Evolutionary conservation across 2,113 vertebrate genomes (phyloP).

Genomic region (Mandrillus leucophaeus): DNA sequence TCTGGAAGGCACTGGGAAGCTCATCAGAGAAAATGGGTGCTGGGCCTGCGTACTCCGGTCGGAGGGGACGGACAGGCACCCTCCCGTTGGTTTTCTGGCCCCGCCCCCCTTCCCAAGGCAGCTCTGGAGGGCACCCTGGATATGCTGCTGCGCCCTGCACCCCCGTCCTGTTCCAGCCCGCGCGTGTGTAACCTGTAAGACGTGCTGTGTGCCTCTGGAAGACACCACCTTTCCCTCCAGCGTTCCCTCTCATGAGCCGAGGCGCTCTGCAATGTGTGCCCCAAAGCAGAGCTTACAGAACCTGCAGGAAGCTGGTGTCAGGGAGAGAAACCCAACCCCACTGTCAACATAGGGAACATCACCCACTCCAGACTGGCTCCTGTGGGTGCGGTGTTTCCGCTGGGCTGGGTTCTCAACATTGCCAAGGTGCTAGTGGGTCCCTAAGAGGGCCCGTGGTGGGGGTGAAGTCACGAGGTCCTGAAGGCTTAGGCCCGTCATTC

Average conservation of each 20-base stretch:
- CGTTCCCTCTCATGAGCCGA: background rate
- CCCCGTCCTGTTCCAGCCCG: background rate
- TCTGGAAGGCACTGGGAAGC: background rate
- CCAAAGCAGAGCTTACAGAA: background rate
- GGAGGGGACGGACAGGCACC: background rate
- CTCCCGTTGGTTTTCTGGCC: background rate
- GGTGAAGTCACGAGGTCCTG: background rate
- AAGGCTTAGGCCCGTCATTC: background rate
- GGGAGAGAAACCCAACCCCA: background rate
- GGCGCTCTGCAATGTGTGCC: background rate
- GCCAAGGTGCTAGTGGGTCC: constrained; percentile 52
- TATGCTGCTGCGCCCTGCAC: background rate
- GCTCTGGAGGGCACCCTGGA: background rate
- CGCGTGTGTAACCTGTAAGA: background rate
- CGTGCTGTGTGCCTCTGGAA: background rate
- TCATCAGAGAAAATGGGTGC: background rate
- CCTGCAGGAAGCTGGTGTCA: background rate
- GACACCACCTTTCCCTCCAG: background rate
- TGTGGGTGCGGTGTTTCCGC: background rate
- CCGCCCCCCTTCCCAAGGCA: background rate
- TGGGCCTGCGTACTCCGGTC: background rate
- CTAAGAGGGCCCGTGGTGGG: background rate
- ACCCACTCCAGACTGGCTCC: background rate
- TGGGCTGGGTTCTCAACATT: background rate
- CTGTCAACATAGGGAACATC: background rate